Percentiles rank a stretch among this genome's conserved stretches.
These are phyloP conservation scores for Drosophila crucigera DNA, from an alignment of 2,888 invertebrate species.

Conservation along the genomic window DNA sequence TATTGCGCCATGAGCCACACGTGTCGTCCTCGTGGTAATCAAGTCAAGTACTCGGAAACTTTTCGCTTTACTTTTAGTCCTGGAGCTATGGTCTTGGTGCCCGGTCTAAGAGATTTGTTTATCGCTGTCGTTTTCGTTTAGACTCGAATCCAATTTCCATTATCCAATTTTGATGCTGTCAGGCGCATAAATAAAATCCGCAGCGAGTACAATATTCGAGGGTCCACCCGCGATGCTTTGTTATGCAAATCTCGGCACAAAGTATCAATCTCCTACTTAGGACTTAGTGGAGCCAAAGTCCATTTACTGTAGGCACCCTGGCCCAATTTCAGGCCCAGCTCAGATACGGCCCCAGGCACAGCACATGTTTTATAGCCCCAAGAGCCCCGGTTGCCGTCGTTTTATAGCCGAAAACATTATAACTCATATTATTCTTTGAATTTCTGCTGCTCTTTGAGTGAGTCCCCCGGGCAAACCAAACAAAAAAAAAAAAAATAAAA, in stretches of 20 bases:
- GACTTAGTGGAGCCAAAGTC: conserved; percentile 48
- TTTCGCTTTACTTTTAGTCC: conserved; percentile 32
- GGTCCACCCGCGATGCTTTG: conserved; percentile 49
- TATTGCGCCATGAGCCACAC: conserved; percentile 49
- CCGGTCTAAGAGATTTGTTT: conserved; percentile 15
- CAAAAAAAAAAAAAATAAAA: not conserved
- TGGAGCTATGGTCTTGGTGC: not conserved
- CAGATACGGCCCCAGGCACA: not conserved
- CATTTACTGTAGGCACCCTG: conserved; percentile 40
- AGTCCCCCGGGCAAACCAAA: conserved; percentile 23
- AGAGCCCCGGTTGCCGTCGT: conserved; percentile 26
- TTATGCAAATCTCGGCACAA: conserved; percentile 69
- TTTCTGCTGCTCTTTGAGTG: conserved; percentile 33
- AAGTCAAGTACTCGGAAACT: conserved; percentile 64
- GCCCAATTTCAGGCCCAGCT: not conserved
- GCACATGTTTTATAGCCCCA: conserved; percentile 35
- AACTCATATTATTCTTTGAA: conserved; percentile 55
- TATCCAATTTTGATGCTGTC: conserved; percentile 75
- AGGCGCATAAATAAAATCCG: conserved; percentile 68
- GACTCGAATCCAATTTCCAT: conserved; percentile 75
- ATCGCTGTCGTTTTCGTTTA: conserved; percentile 41
- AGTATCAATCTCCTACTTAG: conserved; percentile 61
- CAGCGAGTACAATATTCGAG: conserved; percentile 17
- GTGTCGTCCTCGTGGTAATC: conserved; percentile 63
- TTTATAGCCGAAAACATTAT: conserved; percentile 44